Evolutionary conservation across 2,797 vertebrate genomes (phyloP).

Genomic region (Salmo trutta): DNA sequence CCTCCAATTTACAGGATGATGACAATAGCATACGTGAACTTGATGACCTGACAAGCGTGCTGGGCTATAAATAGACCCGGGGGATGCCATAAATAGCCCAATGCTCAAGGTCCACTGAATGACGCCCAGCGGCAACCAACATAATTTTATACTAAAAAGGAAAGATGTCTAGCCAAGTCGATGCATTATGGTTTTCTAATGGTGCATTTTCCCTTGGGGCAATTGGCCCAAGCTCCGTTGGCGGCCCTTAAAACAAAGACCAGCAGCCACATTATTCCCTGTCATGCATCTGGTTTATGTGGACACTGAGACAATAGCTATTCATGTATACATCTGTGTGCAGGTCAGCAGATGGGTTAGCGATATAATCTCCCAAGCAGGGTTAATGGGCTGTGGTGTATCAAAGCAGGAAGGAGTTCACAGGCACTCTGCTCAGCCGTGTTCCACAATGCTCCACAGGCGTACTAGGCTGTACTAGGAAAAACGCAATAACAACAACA

Average conservation of each 20-base stretch:
- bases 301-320: constrained; percentile 1
- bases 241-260: neutral
- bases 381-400: constrained; percentile 8
- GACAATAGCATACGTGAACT: constrained; percentile 55
- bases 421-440: constrained; percentile 4
- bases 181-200: constrained; percentile 12
- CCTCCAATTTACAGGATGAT: constrained; percentile 27
- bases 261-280: neutral
- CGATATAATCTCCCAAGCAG: constrained; percentile 15
- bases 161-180: constrained; percentile 24
- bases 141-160: constrained; percentile 39
- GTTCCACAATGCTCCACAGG: constrained; percentile 16
- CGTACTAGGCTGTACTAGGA: neutral
- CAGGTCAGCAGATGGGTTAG: constrained; percentile 20
- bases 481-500: neutral
- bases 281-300: constrained; percentile 28
- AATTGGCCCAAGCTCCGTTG: neutral
- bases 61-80: constrained; percentile 13
- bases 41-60: constrained; percentile 48
- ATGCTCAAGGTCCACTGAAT: constrained; percentile 55
- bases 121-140: constrained; percentile 41
- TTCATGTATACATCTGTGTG: constrained; percentile 4
- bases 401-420: constrained; percentile 20
- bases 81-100: constrained; percentile 67
- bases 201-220: neutral